Evolutionary conservation across 1,140 invertebrate species (phyloP), one percentile per base, ranked within the genome.

Genomic region (Cydia pomonella): DNA sequence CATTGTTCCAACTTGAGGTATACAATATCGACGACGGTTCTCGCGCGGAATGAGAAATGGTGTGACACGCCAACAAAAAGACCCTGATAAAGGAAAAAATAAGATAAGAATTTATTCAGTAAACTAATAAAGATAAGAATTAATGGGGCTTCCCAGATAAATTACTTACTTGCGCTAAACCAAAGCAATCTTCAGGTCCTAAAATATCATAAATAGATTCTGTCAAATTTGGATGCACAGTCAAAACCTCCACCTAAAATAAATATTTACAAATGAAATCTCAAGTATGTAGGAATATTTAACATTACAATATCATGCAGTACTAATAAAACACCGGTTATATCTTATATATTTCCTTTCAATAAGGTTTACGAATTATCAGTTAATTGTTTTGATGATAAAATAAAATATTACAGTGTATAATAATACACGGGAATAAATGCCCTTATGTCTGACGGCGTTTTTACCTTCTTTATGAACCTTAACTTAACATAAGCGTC

Each of bases 201-300:
- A 93, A 76, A 16, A 93, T 80, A 71, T 93, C 92, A 64, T 93
- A 93, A 79, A 93, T 90, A 0, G 92, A 93, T 81, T 93, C 93
- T 0, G 91, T 93, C 47, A 93, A 78, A 77, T 93, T 93, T 27
- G 86, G 83, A 80, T 93, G 91, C 0, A 93, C 92, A n/a, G 92
- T 93, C 63, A 93, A 77, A 1, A 93, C 92, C 82, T 93, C 92
- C 2, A 93, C 93, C 93, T 93, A 73, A 27, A 82, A 80, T 73
- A 69, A 73, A 73, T 47, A 53, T 59, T 18, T 23, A 72, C 29
- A 27, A 72, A 63, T 18, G 13, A 79, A 23, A 73, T 21, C 18
- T 50, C 5, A n/a, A 16, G 5, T 50, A 50, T 6, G n/a, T 18
- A 50, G 5, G 50, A 16, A 13, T 47, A 47, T 16, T 16, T 47